Evolutionary conservation across 2,888 invertebrate genomes (phyloP).

Genomic region (Drosophila melanosoma): DNA sequence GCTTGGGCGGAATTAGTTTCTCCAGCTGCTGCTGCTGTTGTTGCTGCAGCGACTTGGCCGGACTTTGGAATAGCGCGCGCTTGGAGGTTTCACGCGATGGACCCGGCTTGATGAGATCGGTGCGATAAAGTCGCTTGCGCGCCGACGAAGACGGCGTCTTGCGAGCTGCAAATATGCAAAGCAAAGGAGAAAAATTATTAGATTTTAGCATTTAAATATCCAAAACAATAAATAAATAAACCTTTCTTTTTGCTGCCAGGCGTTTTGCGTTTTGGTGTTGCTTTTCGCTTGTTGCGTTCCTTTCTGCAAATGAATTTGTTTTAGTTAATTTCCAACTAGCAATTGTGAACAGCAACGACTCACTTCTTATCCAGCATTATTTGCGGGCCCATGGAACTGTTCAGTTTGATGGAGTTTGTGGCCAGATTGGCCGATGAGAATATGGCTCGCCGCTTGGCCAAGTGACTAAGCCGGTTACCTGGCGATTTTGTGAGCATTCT

Average conservation of each 20-base stretch:
- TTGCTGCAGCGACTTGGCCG: conserved; percentile 86
- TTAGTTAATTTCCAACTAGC: not conserved
- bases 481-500: conserved; percentile 88
- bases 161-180: conserved; percentile 59
- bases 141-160: conserved; percentile 83
- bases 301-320: conserved; percentile 60
- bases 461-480: conserved; percentile 90
- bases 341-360: conserved; percentile 9
- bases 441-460: conserved; percentile 90
- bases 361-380: conserved; percentile 82
- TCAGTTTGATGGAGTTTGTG: conserved; percentile 84
- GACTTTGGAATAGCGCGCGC: conserved; percentile 91
- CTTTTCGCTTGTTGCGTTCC: conserved; percentile 78
- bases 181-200: too few relatives aligned
- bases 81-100: conserved; percentile 87
- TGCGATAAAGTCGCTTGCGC: conserved; percentile 77
- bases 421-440: conserved; percentile 90
- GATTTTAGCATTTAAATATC: not conserved
- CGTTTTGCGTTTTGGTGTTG: conserved; percentile 86
- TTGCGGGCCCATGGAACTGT: conserved; percentile 79
- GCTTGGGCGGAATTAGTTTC: conserved; percentile 68
- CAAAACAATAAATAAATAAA: conserved; percentile 38
- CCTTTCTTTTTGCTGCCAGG: conserved; percentile 86
- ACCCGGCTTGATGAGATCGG: conserved; percentile 78
- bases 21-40: conserved; percentile 79